phyloP scores from a whole-genome alignment of 2,113 vertebrate species.

The Semnopithecus entellus region DNA sequence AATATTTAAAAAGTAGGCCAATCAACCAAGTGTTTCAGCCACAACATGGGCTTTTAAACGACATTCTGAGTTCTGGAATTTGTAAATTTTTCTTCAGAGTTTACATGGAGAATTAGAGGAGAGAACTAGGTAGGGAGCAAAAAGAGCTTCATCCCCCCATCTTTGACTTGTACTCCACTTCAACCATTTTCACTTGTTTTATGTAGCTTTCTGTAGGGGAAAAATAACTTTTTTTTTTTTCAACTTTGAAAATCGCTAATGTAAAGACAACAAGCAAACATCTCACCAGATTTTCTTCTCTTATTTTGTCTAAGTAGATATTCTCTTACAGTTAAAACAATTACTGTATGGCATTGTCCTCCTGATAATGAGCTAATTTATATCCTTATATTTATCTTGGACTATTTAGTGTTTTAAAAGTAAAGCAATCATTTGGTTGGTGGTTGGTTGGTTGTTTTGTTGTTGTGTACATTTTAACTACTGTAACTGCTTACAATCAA shows the following conservation, averaged over 20 bases:
- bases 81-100: not conserved
- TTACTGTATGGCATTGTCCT: not conserved
- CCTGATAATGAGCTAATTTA: not conserved
- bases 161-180: not conserved
- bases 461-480: not conserved
- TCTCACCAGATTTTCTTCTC: not conserved
- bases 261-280: not conserved
- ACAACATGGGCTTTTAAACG: not conserved
- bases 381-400: not conserved
- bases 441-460: not conserved
- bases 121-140: not conserved
- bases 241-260: not conserved
- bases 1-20: not conserved
- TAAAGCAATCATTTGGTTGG: not conserved
- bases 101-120: not conserved
- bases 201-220: not conserved
- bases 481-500: not conserved
- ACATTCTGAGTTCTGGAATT: not conserved
- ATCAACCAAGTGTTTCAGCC: not conserved
- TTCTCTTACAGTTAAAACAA: constrained; percentile 21
- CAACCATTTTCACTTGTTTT: not conserved
- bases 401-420: not conserved
- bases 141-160: not conserved
- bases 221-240: not conserved
- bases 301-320: not conserved